These are phyloP conservation scores for Cichlasoma orientale DNA, from an alignment of 2,797 vertebrate genomes.

Conservation along the genomic window DNA sequence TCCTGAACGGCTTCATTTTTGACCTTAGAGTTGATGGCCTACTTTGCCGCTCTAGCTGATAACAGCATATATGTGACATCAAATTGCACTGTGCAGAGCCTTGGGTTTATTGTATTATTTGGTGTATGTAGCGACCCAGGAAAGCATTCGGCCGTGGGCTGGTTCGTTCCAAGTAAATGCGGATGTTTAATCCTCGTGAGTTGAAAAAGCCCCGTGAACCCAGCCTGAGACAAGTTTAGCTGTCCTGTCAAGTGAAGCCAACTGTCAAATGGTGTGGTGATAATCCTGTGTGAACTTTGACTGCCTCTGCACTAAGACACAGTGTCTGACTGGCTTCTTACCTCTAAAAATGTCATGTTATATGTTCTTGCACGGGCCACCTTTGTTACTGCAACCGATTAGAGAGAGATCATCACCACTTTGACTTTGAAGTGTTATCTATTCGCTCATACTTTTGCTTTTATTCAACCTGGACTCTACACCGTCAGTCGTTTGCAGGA, in stretches of 20 bases:
- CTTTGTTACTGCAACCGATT: neutral
- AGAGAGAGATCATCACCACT: neutral
- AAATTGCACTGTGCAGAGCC: neutral
- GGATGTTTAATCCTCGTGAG: conserved; percentile 19
- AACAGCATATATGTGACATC: neutral
- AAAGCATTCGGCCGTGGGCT: neutral
- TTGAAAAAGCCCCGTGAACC: neutral
- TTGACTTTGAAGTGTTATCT: neutral
- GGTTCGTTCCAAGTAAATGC: conserved; percentile 7
- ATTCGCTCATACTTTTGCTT: neutral
- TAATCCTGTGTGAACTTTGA: conserved; percentile 36
- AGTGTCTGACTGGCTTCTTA: neutral
- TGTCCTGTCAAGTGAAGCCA: conserved; percentile 28
- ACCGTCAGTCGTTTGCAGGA: neutral
- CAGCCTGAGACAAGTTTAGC: conserved; percentile 15
- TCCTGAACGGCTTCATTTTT: conserved; percentile 20
- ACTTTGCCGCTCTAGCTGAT: neutral
- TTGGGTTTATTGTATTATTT: conserved; percentile 6
- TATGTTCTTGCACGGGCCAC: neutral
- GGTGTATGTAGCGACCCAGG: neutral
- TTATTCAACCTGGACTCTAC: neutral
- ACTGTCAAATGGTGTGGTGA: conserved; percentile 24
- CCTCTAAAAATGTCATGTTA: neutral
- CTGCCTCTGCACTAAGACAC: conserved; percentile 14
- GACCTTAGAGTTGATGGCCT: neutral